These are phyloP conservation scores for Seriola dumerili DNA, from an alignment of 2,113 vertebrate species.

Conservation along the genomic window DNA sequence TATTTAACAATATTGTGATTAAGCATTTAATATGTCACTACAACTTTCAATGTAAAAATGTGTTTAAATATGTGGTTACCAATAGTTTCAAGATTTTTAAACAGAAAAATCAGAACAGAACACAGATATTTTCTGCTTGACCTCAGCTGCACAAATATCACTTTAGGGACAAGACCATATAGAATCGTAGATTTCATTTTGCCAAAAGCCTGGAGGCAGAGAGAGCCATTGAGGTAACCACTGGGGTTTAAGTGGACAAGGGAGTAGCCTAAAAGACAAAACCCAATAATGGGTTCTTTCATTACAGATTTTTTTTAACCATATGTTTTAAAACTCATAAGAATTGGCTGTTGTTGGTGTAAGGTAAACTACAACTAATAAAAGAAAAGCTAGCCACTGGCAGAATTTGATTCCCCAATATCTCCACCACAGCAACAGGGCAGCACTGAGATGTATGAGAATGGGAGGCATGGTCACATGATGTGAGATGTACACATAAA, in stretches of 20 bases:
- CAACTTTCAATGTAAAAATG: not conserved
- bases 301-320: not conserved
- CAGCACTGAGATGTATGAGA: slow-evolving; percentile 70
- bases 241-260: not conserved
- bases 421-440: slow-evolving; percentile 49
- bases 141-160: slow-evolving; percentile 23
- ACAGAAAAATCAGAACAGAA: not conserved
- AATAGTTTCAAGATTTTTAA: not conserved
- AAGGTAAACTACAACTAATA: slow-evolving; percentile 25
- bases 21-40: not conserved
- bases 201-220: slow-evolving; percentile 27
- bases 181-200: slow-evolving; percentile 39
- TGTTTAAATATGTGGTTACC: not conserved
- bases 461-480: slow-evolving; percentile 70
- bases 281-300: not conserved
- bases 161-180: slow-evolving; percentile 18
- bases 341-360: not conserved
- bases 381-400: slow-evolving; percentile 23
- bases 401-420: slow-evolving; percentile 29
- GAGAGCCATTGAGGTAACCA: slow-evolving; percentile 15
- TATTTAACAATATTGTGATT: not conserved
- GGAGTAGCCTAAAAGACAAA: not conserved
- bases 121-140: slow-evolving; percentile 16
- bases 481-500: slow-evolving; percentile 76
- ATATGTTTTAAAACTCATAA: slow-evolving; percentile 1